These are phyloP conservation scores for Nesometra sesokonis DNA, from an alignment of 35 echinoderm and acorn worm species.

Conservation along the genomic window DNA sequence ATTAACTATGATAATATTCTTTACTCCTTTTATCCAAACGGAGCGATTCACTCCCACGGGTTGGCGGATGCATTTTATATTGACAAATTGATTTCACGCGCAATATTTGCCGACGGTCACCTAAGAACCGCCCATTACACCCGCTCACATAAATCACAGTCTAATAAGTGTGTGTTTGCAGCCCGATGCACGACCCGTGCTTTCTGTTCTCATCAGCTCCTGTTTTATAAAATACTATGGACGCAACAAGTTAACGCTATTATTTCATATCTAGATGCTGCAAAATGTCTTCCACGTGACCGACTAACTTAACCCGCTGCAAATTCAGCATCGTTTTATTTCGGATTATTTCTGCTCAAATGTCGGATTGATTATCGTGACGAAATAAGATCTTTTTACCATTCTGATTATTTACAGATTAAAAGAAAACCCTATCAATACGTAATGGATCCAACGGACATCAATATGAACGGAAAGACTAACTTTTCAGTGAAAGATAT, in stretches of 20 bases:
- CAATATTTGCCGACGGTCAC: not conserved
- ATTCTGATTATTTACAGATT: not conserved
- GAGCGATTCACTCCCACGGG: not conserved
- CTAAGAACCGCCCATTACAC: not conserved
- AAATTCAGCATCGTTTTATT: not conserved
- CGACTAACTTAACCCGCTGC: not conserved
- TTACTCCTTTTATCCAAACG: too few relatives aligned
- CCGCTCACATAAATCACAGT: not conserved
- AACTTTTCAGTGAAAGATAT: slow-evolving; percentile 99
- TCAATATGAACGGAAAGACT: slow-evolving; percentile 83
- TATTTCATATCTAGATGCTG: not conserved
- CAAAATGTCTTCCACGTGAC: not conserved
- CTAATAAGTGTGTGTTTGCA: not conserved
- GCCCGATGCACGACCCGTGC: not conserved
- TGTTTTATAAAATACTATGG: not conserved
- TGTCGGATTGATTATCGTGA: not conserved
- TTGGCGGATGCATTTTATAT: not conserved
- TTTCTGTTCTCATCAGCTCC: not conserved
- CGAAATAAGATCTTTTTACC: not conserved
- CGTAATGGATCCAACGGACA: slow-evolving; percentile 79
- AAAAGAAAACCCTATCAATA: not conserved
- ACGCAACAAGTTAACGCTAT: not conserved
- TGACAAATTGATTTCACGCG: not conserved
- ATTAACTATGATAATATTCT: too few relatives aligned
- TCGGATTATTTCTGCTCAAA: not conserved